phyloP scores from a whole-genome alignment of 2,113 vertebrate species.

The Sclerurus mexicanus region DNA sequence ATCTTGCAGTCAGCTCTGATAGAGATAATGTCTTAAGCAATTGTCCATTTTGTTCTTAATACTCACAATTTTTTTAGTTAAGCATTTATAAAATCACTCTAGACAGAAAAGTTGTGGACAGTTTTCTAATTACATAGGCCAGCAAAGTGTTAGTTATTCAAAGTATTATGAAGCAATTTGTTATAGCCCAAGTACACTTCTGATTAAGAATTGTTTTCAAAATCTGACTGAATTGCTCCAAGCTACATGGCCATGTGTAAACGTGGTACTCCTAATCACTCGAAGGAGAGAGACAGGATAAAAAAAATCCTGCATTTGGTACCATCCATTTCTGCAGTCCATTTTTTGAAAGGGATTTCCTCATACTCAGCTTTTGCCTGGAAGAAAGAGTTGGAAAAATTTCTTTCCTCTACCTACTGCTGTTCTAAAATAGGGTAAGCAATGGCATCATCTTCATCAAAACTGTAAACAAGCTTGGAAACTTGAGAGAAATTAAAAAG shows the following conservation, averaged over 20 bases:
- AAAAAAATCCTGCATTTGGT: background rate
- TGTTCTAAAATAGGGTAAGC: background rate
- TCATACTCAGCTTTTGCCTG: background rate
- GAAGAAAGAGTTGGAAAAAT: background rate
- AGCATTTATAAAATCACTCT: background rate
- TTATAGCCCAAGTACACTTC: background rate
- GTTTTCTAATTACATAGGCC: background rate
- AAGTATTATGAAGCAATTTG: background rate
- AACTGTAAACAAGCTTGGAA: background rate
- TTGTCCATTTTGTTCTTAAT: background rate
- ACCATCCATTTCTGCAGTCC: background rate
- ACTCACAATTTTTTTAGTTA: background rate
- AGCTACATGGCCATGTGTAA: background rate
- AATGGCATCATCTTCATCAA: background rate
- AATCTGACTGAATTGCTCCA: background rate
- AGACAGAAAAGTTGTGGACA: background rate
- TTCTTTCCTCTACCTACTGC: background rate
- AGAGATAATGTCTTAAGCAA: background rate
- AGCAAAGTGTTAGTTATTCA: background rate
- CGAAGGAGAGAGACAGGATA: background rate
- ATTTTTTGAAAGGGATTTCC: background rate
- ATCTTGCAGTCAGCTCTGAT: background rate
- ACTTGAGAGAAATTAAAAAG: background rate
- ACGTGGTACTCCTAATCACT: background rate
- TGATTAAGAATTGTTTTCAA: background rate